Evolutionary conservation across 1,140 invertebrate genomes (phyloP).

Genomic region (Tigriopus japonicus): DNA sequence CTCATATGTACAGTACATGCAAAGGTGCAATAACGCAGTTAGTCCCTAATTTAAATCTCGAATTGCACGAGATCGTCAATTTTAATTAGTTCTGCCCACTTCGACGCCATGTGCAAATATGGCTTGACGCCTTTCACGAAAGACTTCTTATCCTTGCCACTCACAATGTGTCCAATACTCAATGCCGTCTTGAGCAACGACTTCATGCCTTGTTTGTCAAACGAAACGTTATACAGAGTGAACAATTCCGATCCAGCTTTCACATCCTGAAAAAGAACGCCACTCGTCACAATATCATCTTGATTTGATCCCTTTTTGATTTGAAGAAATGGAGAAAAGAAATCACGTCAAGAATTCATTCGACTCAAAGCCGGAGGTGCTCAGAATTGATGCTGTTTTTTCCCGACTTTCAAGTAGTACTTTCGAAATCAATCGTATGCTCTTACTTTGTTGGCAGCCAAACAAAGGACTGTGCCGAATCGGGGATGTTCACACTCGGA

Average conservation of each 20-base stretch:
- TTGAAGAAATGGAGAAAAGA: no score
- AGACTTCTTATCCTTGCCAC: background rate
- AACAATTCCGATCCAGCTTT: background rate
- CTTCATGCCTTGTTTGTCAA: background rate
- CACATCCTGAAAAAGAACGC: background rate
- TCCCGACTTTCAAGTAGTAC: no score
- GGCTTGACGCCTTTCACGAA: background rate
- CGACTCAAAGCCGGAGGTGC: no score
- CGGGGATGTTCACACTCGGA: background rate
- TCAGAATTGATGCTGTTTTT: no score
- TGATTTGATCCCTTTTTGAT: background rate
- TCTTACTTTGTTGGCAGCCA: background rate
- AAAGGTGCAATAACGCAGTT: no score
- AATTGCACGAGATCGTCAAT: background rate
- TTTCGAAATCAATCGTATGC: background rate
- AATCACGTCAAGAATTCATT: no score
- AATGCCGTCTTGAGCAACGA: background rate
- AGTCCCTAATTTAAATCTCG: no score
- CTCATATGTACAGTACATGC: no score
- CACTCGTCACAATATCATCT: background rate
- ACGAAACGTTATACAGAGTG: background rate
- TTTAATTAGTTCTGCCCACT: background rate
- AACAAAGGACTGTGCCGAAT: background rate
- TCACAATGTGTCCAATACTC: background rate
- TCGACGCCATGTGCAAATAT: background rate